phyloP scores from a whole-genome alignment of 2,888 invertebrate genomes.

The Eupithecia subfuscata region DNA sequence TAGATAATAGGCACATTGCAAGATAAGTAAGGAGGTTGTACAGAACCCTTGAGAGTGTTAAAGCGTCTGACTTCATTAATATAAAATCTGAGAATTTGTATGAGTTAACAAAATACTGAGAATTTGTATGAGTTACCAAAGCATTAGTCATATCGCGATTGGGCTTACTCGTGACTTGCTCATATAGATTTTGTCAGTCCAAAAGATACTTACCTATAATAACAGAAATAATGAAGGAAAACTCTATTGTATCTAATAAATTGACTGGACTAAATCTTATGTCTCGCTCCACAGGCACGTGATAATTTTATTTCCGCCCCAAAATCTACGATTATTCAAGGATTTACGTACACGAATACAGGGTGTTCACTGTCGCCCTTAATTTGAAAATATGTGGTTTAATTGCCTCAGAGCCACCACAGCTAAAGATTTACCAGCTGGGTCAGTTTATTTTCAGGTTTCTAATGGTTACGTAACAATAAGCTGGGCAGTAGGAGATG shows the following conservation, averaged over 20 bases:
- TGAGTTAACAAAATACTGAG: too few relatives aligned
- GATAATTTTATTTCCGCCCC: slow-evolving; percentile 66
- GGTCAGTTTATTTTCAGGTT: background rate
- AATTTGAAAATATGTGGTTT: slow-evolving; percentile 79
- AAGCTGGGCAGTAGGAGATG: background rate
- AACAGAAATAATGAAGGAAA: too few relatives aligned
- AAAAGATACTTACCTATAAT: too few relatives aligned
- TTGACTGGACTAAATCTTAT: slow-evolving; percentile 14
- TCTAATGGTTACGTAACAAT: background rate
- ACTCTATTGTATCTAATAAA: background rate
- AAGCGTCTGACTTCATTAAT: too few relatives aligned
- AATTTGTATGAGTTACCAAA: too few relatives aligned
- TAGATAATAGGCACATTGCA: too few relatives aligned
- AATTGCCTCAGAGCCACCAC: slow-evolving; percentile 56
- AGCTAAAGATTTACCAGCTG: slow-evolving; percentile 15
- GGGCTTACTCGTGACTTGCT: too few relatives aligned
- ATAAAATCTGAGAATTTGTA: too few relatives aligned
- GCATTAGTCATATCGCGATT: too few relatives aligned
- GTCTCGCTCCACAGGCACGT: slow-evolving; percentile 47
- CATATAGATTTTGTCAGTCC: too few relatives aligned
- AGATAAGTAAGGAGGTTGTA: too few relatives aligned
- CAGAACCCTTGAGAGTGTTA: too few relatives aligned
- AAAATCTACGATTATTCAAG: slow-evolving; percentile 73
- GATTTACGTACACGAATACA: slow-evolving; percentile 66
- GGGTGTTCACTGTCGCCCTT: slow-evolving; percentile 57